Evolutionary conservation across 2,888 invertebrate genomes (phyloP).

Genomic region (Diplazon laetatorius): DNA sequence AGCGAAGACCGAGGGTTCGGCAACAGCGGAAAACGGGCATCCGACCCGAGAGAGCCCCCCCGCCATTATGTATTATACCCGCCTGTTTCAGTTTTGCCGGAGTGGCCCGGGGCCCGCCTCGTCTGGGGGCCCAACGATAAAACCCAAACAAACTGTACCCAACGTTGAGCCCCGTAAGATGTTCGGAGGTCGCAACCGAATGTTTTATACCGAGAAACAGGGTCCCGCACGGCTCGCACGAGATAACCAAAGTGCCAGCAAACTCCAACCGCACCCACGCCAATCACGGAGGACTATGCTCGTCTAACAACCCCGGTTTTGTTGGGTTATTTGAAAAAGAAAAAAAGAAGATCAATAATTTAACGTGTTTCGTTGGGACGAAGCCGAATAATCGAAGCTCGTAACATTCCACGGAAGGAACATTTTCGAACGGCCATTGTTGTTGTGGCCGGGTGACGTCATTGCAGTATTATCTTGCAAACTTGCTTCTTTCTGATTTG

Average conservation of each 20-base stretch:
- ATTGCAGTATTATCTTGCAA: no score
- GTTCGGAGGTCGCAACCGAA: conserved; percentile 39
- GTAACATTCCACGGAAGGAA: no score
- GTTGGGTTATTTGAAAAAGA: no score
- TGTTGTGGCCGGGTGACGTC: no score
- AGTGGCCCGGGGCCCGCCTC: conserved; percentile 1
- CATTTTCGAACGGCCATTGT: no score
- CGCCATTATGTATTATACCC: not conserved
- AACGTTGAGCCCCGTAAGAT: conserved; percentile 4
- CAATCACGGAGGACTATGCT: conserved; percentile 51
- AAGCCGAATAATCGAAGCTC: no score
- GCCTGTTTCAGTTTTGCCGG: conserved; percentile 16
- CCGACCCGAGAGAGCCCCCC: not conserved
- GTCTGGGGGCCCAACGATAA: conserved; percentile 24
- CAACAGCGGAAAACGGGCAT: conserved; percentile 28
- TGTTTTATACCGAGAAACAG: conserved; percentile 54
- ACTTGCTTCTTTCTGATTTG: no score
- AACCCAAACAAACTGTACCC: conserved; percentile 31
- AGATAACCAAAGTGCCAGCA: conserved; percentile 37
- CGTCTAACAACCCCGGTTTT: conserved; percentile 40
- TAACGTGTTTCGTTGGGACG: no score
- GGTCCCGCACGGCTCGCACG: conserved; percentile 31
- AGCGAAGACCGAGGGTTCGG: conserved; percentile 4
- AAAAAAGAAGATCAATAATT: no score
- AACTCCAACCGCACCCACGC: conserved; percentile 64